Evolutionary conservation across 2,888 invertebrate species (phyloP), one percentile per base, ranked within the genome.

Genomic region (Lasius fuliginosus): DNA sequence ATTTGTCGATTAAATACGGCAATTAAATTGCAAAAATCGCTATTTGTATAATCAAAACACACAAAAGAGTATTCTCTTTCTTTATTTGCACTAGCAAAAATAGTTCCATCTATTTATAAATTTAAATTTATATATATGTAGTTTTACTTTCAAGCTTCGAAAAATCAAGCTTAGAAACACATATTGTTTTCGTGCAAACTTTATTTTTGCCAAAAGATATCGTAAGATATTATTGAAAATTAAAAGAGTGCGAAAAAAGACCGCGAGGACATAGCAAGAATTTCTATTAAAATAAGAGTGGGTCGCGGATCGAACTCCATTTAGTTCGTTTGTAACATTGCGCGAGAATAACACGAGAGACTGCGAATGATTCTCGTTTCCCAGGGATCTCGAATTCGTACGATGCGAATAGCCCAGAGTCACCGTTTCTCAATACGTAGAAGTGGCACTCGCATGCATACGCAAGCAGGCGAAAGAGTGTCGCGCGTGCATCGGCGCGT

Each of bases 391-490:
- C 33, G 46, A 65, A 73, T 73, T 68, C 83, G 67, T 53, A 53
- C 58, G 53, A 62, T 15, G 71, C 69, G 73, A 85, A 83, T 75
- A 65, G 71, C 76, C 36, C 27, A 30, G 23, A 23, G 85, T 42
- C 82, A 36, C 46, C 49, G 42, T 81, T 84, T 85, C 75, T 86
- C 82, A 49, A 83, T 76, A 62, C 83, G 85, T 74, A 85, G 71
- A 85, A 60, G 40, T 64, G 58, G 71, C 53, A 67, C 23, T 46
- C 79, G 64, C 85, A 86, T 89, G 86, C 83, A 86, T 85, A 87
- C 83, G 73, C 75, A 73, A 82, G 68, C 74, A 85, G 76, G 30
- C 42, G 30, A 42, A 27, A 30, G 62, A 62, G 40, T 46, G 33
- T 9, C 46, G 60, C 30, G 53, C 64, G 56, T 36, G 53, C 67